Evolutionary conservation across 2,113 vertebrate genomes (phyloP), one percentile per base, ranked within the genome.

Genomic region (Ageneiosus marmoratus): DNA sequence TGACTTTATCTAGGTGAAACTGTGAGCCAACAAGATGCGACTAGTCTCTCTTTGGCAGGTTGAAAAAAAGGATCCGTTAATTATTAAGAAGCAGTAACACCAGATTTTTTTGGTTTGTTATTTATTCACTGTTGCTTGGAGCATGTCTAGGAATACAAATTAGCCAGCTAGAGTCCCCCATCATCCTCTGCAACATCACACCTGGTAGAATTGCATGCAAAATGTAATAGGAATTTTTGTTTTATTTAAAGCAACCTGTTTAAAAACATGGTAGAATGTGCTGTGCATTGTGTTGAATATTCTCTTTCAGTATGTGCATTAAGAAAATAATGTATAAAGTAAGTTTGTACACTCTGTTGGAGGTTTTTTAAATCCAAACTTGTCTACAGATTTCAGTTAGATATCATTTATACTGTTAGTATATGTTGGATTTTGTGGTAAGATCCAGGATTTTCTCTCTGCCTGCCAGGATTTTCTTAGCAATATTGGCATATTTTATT

Each of bases 381-480:
- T 74, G 50, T 34, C 18, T 53, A 32, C 27, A 53, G 73, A 13
- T 13, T 37, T 50, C 50, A 55, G n/a, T 53, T 51, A 34, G 53
- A 55, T 55, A 55, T 53, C 4, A 76, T 55, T 76, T 53, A 6
- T 55, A 50, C 50, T 55, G 16, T 53, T 55, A n/a, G 50, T 16
- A 76, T 76, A 37, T 55, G 50, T 29, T 76, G 73, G 29, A 3
- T 53, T 75, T 76, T 76, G 48, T 76, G 27, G 8, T 53, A 53
- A 11, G 48, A 55, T 53, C 50, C 9, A 34, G 18, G 53, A 51
- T 34, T 76, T 53, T 29, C 29, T 76, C 10, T 55, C 73, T 53
- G 48, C 48, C 18, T 75, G 73, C 73, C 73, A 53, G 27, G 50
- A 76, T 55, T 55, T 74, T 12, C 50, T 75, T 22, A 51, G 73